Conservation (phyloP, 2,113 vertebrate genomes). For the Pseudorasbora parva region DNA sequence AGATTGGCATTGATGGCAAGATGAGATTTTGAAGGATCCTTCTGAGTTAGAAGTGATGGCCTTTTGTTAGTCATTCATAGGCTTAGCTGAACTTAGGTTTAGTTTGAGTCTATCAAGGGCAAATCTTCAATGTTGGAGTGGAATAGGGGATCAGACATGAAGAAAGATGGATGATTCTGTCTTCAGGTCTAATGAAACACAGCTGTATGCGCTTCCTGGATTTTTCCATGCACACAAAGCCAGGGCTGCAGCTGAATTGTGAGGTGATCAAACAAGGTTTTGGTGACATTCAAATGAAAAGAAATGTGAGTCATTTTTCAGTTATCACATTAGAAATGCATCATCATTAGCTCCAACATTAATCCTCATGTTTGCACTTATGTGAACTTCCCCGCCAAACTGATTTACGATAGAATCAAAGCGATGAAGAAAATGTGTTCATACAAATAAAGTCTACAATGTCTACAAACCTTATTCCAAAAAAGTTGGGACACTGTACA, state of each 20-base stretch:
- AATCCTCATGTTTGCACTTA: conserved; percentile 8
- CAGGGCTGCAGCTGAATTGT: not conserved
- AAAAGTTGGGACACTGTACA: no score
- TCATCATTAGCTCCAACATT: conserved; percentile 22
- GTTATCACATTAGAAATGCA: conserved; percentile 5
- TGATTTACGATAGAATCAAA: not conserved
- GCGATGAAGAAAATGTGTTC: not conserved
- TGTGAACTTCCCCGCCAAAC: conserved; percentile 7
- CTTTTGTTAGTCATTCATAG: not conserved
- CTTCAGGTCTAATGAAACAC: not conserved
- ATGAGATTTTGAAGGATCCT: not conserved
- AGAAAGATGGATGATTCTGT: conserved; percentile 17
- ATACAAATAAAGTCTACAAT: not conserved
- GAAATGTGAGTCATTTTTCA: not conserved
- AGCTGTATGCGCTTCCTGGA: conserved; percentile 21
- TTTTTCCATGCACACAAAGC: not conserved
- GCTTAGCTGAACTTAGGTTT: not conserved
- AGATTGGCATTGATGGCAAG: conserved; percentile 1
- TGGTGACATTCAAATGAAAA: conserved; percentile 18
- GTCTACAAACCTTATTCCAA: no score
- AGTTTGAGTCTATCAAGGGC: conserved; percentile 7
- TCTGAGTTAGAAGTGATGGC: not conserved
- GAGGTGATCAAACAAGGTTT: conserved; percentile 24
- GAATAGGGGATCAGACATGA: not conserved
- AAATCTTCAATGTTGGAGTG: not conserved